phyloP scores from a whole-genome alignment of 2,797 vertebrate species.

The Protonibea diacanthus region DNA sequence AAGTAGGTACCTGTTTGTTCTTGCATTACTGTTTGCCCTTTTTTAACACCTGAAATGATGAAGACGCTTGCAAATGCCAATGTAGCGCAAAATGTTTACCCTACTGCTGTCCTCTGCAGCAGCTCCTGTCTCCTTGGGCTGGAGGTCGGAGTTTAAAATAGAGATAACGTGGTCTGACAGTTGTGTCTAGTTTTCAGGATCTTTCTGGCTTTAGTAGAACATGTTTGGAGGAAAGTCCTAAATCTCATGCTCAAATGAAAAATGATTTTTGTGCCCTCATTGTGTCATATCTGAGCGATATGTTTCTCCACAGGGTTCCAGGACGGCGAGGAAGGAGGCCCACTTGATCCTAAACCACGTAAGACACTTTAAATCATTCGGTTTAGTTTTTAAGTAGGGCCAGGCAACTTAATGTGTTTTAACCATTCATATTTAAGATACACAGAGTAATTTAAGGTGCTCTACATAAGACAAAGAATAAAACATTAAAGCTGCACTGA shows the following conservation, averaged over 20 bases:
- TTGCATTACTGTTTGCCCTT: not conserved
- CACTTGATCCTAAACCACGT: slow-evolving; percentile 82
- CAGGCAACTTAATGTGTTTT: not conserved
- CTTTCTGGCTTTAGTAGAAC: not conserved
- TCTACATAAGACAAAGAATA: not conserved
- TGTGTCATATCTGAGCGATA: not conserved
- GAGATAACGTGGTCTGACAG: not conserved
- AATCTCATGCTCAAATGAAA: not conserved
- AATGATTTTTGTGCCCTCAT: not conserved
- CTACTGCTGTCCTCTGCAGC: not conserved
- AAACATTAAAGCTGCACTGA: not conserved
- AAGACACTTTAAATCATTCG: slow-evolving; percentile 52
- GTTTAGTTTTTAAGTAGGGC: not conserved
- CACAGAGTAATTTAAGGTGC: not conserved
- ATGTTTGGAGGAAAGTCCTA: not conserved
- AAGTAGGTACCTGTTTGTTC: slow-evolving; percentile 86
- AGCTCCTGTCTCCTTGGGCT: not conserved
- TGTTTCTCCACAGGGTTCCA: slow-evolving; percentile 80
- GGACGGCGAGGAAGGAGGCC: slow-evolving; percentile 72
- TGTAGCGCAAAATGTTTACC: no score
- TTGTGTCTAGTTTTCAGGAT: not conserved
- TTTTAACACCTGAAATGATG: no score
- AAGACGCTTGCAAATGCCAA: no score
- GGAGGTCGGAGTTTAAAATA: not conserved
- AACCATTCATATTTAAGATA: not conserved